Conservation (phyloP, 2,113 vertebrate genomes). For the Halcyon malimbica region DNA sequence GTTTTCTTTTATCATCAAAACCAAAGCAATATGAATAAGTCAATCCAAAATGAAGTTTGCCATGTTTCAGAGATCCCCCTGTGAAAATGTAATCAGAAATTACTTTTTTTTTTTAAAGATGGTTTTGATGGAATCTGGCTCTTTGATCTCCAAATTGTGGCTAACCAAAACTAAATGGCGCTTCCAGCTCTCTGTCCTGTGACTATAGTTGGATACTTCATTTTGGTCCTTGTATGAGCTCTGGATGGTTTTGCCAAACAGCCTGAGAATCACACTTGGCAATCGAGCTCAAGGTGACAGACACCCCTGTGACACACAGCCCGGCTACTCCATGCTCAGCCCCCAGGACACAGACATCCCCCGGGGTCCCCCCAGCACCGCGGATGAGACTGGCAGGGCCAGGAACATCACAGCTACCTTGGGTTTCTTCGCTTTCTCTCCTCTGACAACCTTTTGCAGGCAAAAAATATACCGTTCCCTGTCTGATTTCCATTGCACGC, state of each 20-base stretch:
- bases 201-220: not conserved
- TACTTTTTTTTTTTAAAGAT: fast-evolving
- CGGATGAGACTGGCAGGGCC: not conserved
- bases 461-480: not conserved
- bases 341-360: not conserved
- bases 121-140: not conserved
- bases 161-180: not conserved
- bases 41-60: not conserved
- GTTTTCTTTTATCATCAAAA: not conserved
- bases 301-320: not conserved
- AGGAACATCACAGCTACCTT: not conserved
- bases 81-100: not conserved
- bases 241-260: not conserved
- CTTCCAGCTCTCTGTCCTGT: not conserved
- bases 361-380: not conserved
- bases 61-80: not conserved
- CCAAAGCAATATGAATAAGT: not conserved
- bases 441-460: not conserved
- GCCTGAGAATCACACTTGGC: not conserved
- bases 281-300: not conserved
- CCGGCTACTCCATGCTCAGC: not conserved
- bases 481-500: not conserved
- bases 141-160: not conserved
- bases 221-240: not conserved
- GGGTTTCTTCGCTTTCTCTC: not conserved